Evolutionary conservation across 2,888 invertebrate species (phyloP), one percentile per base, ranked within the genome.

Genomic region (Eupithecia pulchellata): DNA sequence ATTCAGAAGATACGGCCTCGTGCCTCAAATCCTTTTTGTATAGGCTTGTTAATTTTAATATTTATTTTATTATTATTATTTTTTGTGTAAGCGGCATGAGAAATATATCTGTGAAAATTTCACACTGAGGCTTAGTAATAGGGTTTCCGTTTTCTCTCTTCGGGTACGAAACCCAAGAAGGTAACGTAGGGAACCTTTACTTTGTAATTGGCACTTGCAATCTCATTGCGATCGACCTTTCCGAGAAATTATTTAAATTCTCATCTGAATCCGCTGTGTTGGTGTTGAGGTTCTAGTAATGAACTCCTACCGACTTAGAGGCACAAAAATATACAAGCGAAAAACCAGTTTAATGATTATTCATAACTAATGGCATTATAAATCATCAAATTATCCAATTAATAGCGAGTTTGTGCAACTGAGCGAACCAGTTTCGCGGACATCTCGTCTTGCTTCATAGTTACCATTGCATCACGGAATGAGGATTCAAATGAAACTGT

Each of bases 171-270:
- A n/a, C n/a, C n/a, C n/a, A n/a, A 32, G 32, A 60, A 60, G 42
- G 17, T 14, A 60, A 60, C 25, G 14, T 20, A 66, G 25, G 13
- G 34, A 36, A 68, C 55, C 57, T 58, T 47, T 64, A 58, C 39
- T 64, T 60, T 64, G 30, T 60, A 42, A 57, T 62, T 66, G 62
- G 42, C 57, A 64, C 60, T 60, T 36, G 47, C 64, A 58, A 69
- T 69, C 42, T 58, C 55, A 64, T 58, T 42, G 52, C n/a, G 27
- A 32, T 66, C 47, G 58, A 27, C 58, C 36, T 30, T 58, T 65
- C 42, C 47, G 62, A 66, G 66, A 66, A 68, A 72, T 72, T 72
- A 72, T 72, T 66, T 39, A 69, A 66, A 69, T 66, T 69, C 66
- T 66, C 63, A 66, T 72, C 64, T 52, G 14, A 36, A 20, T 42